phyloP scores from a whole-genome alignment of 2,888 invertebrate genomes.

The Callyntrura guangdongensis region DNA sequence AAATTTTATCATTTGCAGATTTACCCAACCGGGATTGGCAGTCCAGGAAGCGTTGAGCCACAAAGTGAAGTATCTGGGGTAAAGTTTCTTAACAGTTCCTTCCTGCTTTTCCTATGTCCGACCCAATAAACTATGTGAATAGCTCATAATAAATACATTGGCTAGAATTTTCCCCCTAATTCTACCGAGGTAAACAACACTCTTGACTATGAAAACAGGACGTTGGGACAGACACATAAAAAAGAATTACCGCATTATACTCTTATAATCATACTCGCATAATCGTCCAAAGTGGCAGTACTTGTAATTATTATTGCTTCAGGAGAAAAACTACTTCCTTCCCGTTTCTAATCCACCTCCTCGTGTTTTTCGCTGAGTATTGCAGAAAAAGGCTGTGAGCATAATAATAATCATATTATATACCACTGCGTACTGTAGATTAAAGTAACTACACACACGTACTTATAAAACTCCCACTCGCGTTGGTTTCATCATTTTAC shows the following conservation, averaged over 20 bases:
- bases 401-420: no score
- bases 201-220: neutral
- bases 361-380: no score
- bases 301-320: slow-evolving; percentile 21
- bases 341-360: no score
- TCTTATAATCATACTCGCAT: neutral
- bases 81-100: no score
- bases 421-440: no score
- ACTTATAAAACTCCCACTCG: no score
- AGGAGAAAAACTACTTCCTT: no score
- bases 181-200: neutral
- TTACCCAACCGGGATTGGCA: no score
- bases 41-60: no score
- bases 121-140: neutral
- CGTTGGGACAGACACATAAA: neutral
- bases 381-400: no score
- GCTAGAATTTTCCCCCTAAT: neutral
- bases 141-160: neutral
- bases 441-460: no score
- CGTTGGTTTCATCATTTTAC: neutral
- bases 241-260: neutral
- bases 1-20: neutral
- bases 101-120: neutral
- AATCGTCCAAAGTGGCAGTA: slow-evolving; percentile 30
- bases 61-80: no score